A percentile compares a stretch with the other conserved stretches of the same genome.
These are phyloP conservation scores for Argya squamiceps DNA, from an alignment of 2,797 vertebrate genomes.

Conservation along the genomic window DNA sequence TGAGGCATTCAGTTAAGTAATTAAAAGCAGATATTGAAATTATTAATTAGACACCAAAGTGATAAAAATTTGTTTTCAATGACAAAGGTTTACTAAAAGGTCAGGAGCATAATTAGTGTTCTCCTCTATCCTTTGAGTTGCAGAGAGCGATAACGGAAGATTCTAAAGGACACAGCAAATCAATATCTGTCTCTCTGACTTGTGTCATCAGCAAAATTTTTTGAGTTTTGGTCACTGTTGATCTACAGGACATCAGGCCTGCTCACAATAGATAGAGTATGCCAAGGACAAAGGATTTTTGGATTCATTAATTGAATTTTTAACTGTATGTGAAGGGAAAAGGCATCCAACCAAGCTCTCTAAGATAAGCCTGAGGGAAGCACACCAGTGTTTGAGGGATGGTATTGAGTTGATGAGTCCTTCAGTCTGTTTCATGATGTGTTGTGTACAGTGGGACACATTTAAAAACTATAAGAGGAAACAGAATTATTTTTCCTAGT, in stretches of 20 bases:
- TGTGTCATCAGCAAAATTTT: not conserved
- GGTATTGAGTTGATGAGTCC: accelerated
- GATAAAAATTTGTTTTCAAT: not conserved
- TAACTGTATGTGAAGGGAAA: not conserved
- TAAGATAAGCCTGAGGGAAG: not conserved
- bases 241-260: not conserved
- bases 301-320: not conserved
- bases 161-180: not conserved
- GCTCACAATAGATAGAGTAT: not conserved
- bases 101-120: not conserved
- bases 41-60: not conserved
- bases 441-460: not conserved
- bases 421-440: not conserved
- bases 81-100: not conserved
- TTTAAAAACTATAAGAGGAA: not conserved
- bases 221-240: not conserved
- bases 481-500: not conserved
- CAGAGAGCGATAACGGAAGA: not conserved
- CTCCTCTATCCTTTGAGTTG: not conserved
- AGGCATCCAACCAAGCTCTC: accelerated
- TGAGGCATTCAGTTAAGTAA: not conserved
- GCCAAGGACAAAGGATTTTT: not conserved
- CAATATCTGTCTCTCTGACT: not conserved
- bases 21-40: not conserved
- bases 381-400: accelerated